Base-by-base conservation (phyloP, 2,888 invertebrate genomes). In the Tenthredo livida region DNA sequence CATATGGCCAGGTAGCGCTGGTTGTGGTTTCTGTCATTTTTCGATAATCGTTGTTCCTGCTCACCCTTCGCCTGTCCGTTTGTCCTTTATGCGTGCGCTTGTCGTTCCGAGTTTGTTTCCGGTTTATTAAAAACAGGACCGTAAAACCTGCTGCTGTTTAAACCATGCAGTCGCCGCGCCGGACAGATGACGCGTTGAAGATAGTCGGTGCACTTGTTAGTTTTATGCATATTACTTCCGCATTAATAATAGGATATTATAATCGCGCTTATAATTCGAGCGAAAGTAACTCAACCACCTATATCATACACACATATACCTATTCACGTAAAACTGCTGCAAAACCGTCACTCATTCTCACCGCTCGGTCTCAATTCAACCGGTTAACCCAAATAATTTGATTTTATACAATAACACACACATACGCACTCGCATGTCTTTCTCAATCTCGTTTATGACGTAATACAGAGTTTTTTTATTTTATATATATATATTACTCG, bases 1-100 rank as follows among this genome's bases (percentile, higher is more conserved):
- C 83, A 83, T 83, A 83, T 83, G 83, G 54, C 54, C 54, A 54
- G 17, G 83, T 21, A 40, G 47, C n/a, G 90, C 88, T 90, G 89
- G 90, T 87, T 91, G 91, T 89, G 91, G 91, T 91, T 90, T 90
- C 89, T 89, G 90, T 90, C 90, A 90, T 91, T 91, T 91, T 89
- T 88, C 88, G 91, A 89, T 91, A 90, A 91, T 91, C 90, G 89
- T 83, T 87, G 43, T 86, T 87, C 86, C 88, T 87, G 87, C 87
- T 85, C 85, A 85, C 86, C 86, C 86, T 87, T 85, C 85, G 86
- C 61, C 67, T 61, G 83, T 83, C 67, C 83, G 67, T 43, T 83
- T 70, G 25, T 65, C 47, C 67, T 43, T 47, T 40, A 43, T 67
- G 40, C 15, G 12, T 29, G 65, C 21, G 67, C 61, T 70, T 58